Conservation (phyloP, 2,888 invertebrate genomes). For the Bedellia somnulentella region DNA sequence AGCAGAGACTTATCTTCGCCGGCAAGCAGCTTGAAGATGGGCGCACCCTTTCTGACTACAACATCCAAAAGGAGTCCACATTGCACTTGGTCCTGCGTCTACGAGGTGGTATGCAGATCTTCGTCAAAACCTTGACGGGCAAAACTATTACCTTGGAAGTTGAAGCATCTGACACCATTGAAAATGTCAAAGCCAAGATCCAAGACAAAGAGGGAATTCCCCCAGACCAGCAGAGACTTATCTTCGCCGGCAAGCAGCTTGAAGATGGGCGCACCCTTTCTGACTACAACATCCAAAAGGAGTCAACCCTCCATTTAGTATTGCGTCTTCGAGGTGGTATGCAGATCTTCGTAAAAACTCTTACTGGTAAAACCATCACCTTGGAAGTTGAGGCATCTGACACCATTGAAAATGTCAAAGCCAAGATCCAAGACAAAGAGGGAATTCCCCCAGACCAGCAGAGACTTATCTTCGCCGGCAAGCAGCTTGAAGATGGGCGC, state of each 20-base stretch:
- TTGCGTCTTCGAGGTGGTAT: slow-evolving; percentile 33
- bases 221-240: slow-evolving; percentile 34
- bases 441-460: slow-evolving; percentile 13
- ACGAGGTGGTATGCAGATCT: slow-evolving; percentile 36
- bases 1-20: slow-evolving; percentile 31
- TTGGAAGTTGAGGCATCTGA: slow-evolving; percentile 27
- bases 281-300: slow-evolving; percentile 35
- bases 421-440: slow-evolving; percentile 13
- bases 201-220: slow-evolving; percentile 39
- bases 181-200: slow-evolving; percentile 41
- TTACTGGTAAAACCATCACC: slow-evolving; percentile 33
- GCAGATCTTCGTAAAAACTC: slow-evolving; percentile 37
- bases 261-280: slow-evolving; percentile 33
- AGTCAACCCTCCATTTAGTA: slow-evolving; percentile 28
- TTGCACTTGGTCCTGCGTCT: slow-evolving; percentile 29
- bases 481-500: slow-evolving; percentile 12
- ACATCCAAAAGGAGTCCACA: slow-evolving; percentile 34
- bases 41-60: slow-evolving; percentile 30
- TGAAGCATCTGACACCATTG: slow-evolving; percentile 35
- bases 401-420: slow-evolving; percentile 12
- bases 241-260: slow-evolving; percentile 32
- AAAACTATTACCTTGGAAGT: slow-evolving; percentile 33
- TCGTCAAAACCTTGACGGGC: slow-evolving; percentile 30
- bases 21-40: slow-evolving; percentile 35
- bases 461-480: slow-evolving; percentile 12